Evolutionary conservation across 2,113 vertebrate species (phyloP), one percentile per base, ranked within the genome.

Genomic region (Solea solea): DNA sequence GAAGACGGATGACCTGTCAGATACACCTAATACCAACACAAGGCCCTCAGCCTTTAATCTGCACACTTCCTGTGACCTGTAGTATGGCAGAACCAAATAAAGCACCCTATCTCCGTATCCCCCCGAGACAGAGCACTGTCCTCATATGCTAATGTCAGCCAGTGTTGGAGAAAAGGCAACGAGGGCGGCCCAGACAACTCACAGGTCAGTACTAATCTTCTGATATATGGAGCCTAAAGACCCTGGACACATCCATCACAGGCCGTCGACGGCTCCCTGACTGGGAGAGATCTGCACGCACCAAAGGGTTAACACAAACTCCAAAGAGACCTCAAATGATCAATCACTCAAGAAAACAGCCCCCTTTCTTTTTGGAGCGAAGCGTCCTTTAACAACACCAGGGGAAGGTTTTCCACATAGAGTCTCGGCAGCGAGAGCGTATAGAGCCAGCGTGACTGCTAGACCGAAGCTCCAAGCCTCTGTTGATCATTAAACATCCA

Each of bases 171-270:
- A 81, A 91, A 89, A 74, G 85, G 89, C 89, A 87, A 69, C n/a
- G 82, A 89, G 89, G 87, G 90, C 86, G 49, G 82, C 75, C 75
- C 70, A 82, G 88, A 90, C 90, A 82, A 69, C 90, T 88, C 79
- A 60, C 90, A 90, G 92, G 90, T 92, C 92, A 93, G 79, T 80
- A 89, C 89, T 94, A 93, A 93, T 94, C 93, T 93, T 69, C 87
- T 94, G 89, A 94, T 93, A 88, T 86, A 92, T 92, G 88, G 78
- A 79, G 88, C 86, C 84, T 72, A 84, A 83, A 86, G 89, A 93
- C 92, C 86, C 75, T 44, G 70, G 84, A 69, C 84, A 73, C 86
- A 93, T 94, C 90, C 92, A 93, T 93, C 92, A 93, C 73, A 50
- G 28, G n/a, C 76, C 27, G 64, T 74, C 80, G 78, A 84, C 80